These are phyloP conservation scores for Acronicta leporina DNA, from an alignment of 2,888 invertebrate species.

Conservation along the genomic window DNA sequence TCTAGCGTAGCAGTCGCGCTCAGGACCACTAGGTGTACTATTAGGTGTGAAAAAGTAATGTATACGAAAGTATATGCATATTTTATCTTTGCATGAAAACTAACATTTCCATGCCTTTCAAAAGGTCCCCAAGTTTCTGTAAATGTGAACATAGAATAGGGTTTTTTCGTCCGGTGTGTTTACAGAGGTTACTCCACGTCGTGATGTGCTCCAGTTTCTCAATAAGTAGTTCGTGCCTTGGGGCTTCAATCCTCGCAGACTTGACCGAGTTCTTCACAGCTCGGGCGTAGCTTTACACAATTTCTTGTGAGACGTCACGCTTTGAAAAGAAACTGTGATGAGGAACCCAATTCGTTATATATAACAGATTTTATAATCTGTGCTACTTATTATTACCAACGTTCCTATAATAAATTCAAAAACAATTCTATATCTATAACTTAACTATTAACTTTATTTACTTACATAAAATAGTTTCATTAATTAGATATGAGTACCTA, in stretches of 20 bases:
- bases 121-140: background rate
- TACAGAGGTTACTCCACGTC: slow-evolving; percentile 7
- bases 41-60: too few relatives aligned
- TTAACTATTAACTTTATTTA: too few relatives aligned
- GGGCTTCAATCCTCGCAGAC: slow-evolving; percentile 33
- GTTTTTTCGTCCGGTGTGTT: slow-evolving; percentile 12
- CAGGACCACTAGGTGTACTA: too few relatives aligned
- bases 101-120: too few relatives aligned
- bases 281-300: slow-evolving; percentile 17
- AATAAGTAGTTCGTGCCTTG: slow-evolving; percentile 48
- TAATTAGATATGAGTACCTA: too few relatives aligned
- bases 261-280: slow-evolving; percentile 48
- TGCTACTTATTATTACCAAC: too few relatives aligned
- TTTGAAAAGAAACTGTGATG: slow-evolving; percentile 23
- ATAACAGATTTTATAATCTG: too few relatives aligned
- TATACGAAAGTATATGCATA: background rate
- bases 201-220: slow-evolving; percentile 46
- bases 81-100: too few relatives aligned
- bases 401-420: too few relatives aligned
- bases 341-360: slow-evolving; percentile 6
- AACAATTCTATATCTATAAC: too few relatives aligned
- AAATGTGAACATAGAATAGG: slow-evolving; percentile 3
- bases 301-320: slow-evolving; percentile 18
- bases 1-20: too few relatives aligned
- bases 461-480: too few relatives aligned